These are phyloP conservation scores for Reinhardtius hippoglossoides DNA, from an alignment of 2,113 vertebrate species.

Conservation along the genomic window DNA sequence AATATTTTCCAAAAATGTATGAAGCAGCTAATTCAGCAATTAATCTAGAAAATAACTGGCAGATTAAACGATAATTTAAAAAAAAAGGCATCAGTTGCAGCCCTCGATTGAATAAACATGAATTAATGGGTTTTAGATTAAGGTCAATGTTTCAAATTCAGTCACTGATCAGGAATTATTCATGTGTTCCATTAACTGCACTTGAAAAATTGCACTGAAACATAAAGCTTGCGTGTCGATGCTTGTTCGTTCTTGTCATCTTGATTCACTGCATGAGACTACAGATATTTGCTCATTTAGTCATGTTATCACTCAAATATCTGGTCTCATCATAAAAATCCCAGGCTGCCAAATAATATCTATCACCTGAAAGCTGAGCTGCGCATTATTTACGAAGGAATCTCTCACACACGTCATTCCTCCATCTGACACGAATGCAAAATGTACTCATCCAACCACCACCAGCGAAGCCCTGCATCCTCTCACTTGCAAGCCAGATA, in stretches of 20 bases:
- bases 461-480: neutral
- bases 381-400: neutral
- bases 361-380: neutral
- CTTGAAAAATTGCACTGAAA: neutral
- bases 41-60: neutral
- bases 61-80: no score
- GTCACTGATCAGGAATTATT: neutral
- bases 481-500: constrained; percentile 28
- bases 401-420: neutral
- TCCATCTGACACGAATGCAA: neutral
- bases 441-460: neutral
- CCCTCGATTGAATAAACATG: neutral
- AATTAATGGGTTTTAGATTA: neutral
- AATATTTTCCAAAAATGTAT: neutral
- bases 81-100: neutral
- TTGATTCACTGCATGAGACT: neutral
- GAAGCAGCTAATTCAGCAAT: neutral
- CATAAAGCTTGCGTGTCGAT: no score
- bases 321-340: neutral
- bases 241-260: neutral
- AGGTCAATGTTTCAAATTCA: neutral
- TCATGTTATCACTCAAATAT: neutral
- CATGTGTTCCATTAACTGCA: neutral
- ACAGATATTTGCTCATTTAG: neutral
- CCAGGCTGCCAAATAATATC: neutral